Percentiles rank a stretch among this genome's conserved stretches.
Conservation (phyloP, 2,888 invertebrate genomes). For the Agrotis exclamationis region DNA sequence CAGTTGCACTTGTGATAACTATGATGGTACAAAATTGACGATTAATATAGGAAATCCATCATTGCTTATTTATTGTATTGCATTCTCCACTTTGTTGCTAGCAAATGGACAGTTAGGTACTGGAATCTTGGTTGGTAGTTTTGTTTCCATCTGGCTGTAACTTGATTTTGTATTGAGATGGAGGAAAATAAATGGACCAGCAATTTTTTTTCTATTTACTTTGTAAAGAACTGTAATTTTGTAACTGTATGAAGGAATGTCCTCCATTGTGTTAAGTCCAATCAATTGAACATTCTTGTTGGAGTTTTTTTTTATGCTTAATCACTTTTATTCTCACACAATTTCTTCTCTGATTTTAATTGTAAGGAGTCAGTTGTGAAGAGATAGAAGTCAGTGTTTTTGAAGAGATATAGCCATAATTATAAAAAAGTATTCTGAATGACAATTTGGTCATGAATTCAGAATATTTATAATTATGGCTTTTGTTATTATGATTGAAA, state of each 20-base stretch:
- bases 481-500: no score
- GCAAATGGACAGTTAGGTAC: background rate
- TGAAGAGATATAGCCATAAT: no score
- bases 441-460: no score
- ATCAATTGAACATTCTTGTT: slow-evolving; percentile 7
- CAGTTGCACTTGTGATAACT: no score
- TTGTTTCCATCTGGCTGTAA: background rate
- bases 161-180: background rate
- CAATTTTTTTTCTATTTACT: background rate
- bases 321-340: background rate
- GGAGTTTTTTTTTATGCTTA: background rate
- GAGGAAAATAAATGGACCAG: background rate
- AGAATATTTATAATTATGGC: no score
- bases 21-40: no score
- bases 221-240: background rate
- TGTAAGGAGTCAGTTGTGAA: no score
- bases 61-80: background rate
- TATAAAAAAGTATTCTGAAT: no score
- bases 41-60: slow-evolving; percentile 25
- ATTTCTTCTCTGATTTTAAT: background rate
- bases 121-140: background rate
- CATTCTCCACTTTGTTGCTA: background rate
- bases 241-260: background rate
- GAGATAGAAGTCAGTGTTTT: no score
- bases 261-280: slow-evolving; percentile 7